Conservation (phyloP, 1,140 invertebrate genomes). For the Drosophila orena region DNA sequence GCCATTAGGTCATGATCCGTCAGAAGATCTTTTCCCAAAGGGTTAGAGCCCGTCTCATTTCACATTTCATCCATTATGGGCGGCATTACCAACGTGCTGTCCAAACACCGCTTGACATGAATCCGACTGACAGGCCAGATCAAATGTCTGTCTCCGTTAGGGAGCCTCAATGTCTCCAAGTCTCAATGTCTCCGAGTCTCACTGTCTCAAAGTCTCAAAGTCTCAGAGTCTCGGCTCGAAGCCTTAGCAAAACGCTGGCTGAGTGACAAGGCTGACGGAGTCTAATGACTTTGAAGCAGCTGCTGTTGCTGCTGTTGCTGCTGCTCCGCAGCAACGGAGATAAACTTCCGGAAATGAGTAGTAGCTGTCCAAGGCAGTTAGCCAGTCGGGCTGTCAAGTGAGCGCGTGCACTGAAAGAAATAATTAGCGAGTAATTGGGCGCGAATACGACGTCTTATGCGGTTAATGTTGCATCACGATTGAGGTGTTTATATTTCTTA, state of each 20-base stretch:
- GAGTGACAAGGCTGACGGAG: constrained; percentile 56
- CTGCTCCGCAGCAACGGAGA: constrained; percentile 33
- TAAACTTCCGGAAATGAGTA: constrained; percentile 76
- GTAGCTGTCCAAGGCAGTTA: constrained; percentile 55
- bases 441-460: neutral
- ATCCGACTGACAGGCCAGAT: constrained; percentile 46
- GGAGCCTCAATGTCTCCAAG: neutral
- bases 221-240: constrained; percentile 21
- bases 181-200: neutral
- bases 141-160: constrained; percentile 37
- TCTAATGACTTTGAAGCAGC: constrained; percentile 62
- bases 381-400: constrained; percentile 34
- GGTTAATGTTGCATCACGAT: too few species aligned
- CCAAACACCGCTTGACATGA: constrained; percentile 54
- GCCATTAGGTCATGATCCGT: constrained; percentile 18
- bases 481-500: too few species aligned
- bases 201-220: too few species aligned
- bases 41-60: constrained; percentile 33
- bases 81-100: constrained; percentile 34
- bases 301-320: too few species aligned
- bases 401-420: constrained; percentile 12
- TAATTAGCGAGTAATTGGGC: too few species aligned
- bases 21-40: constrained; percentile 25
- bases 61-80: constrained; percentile 19
- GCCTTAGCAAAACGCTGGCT: constrained; percentile 31